These are phyloP conservation scores for Pogonomyrmex californicus DNA, from an alignment of 1,140 invertebrate genomes.

Conservation along the genomic window DNA sequence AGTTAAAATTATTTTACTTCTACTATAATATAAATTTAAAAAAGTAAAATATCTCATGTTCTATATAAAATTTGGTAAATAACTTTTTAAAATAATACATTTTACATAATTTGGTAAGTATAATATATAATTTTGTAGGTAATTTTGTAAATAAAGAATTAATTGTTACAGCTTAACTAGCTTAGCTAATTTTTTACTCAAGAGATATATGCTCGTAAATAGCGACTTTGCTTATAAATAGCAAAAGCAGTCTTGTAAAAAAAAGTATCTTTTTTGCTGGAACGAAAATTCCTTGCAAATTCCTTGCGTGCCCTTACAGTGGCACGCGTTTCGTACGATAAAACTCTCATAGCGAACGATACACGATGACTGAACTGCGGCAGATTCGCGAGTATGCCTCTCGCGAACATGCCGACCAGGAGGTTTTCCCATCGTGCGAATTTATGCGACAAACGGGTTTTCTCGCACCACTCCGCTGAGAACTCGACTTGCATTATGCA, in stretches of 20 bases:
- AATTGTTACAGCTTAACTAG: not conserved
- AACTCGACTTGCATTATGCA: conserved; percentile 38
- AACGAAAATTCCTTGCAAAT: conserved; percentile 60
- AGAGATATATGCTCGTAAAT: not conserved
- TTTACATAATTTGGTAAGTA: not conserved
- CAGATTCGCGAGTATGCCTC: conserved; percentile 7
- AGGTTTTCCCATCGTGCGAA: conserved; percentile 33
- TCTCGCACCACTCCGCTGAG: not conserved
- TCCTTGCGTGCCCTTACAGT: conserved; percentile 1
- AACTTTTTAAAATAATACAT: not conserved
- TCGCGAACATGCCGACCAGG: conserved; percentile 20
- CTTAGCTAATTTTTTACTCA: not conserved
- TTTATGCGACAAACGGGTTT: conserved; percentile 50
- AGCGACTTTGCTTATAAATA: not conserved
- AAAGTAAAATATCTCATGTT: not conserved
- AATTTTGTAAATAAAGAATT: not conserved
- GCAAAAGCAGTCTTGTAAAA: not conserved
- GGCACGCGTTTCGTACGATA: conserved; percentile 20
- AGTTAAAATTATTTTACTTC: too few relatives aligned
- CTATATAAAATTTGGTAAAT: not conserved
- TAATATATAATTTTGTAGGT: not conserved
- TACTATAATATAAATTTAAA: not conserved
- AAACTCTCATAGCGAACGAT: not conserved
- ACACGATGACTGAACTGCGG: conserved; percentile 19
- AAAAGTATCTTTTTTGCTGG: not conserved